Evolutionary conservation across 2,797 vertebrate genomes (phyloP), one percentile per base, ranked within the genome.

Genomic region (Phyllotis vaccarum): DNA sequence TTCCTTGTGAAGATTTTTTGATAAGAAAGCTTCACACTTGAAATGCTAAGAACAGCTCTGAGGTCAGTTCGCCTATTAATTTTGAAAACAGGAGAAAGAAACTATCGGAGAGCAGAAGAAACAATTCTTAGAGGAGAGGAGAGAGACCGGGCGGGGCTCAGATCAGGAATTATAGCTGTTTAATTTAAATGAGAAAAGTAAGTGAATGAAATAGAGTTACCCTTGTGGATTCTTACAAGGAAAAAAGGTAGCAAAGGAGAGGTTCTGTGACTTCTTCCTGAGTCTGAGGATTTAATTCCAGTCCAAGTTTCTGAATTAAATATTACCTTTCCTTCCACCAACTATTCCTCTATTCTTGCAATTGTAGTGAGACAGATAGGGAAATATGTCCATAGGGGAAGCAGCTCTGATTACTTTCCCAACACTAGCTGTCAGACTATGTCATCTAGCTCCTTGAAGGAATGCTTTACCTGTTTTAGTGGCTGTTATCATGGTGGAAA

Each of bases 1-100:
- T 96, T 95, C 78, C 88, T 85, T 92, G 62, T 66, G 74, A 97
- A 96, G 78, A 87, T 93, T 86, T 93, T 86, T 94, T 93, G 70
- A 85, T 60, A 79, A 34, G 52, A 37, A 93, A 86, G 88, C 95
- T 80, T 95, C 97, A 96, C 90, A 95, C 89, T 94, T 94, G 81
- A 93, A 37, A 79, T 85, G 85, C 0, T 88, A 52, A 90, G 40
- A 96, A 93, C 24, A 85, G 56, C 34, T 24, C 68, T 86, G 80
- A 90, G 54, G 85, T 31, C 40, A 94, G 60, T 3, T 93, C 95
- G 90, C 75, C 40, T 96, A 90, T 88, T 90, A 87, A 92, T 87
- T 94, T 82, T 95, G 78, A 93, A 96, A 96, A 60, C 66, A 90
- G 27, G 21, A 62, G 11, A 92, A 29, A 93, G 27, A 87, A 95